A percentile compares a stretch with the other conserved stretches of the same genome.
Conservation (phyloP, 2,113 vertebrate species). For the Hippocampus zosterae region DNA sequence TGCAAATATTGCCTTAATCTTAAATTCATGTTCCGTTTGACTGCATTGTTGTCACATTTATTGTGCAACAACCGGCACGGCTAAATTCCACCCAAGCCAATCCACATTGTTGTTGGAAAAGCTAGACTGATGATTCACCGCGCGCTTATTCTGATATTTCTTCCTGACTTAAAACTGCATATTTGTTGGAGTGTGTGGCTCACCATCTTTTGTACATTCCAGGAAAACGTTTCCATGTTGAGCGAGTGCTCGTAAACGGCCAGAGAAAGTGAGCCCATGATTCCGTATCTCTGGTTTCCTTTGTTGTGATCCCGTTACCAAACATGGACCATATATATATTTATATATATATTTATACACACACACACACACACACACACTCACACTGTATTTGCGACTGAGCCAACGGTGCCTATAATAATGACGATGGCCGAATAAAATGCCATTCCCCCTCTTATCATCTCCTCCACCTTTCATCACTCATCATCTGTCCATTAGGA, state of each 20-base stretch:
- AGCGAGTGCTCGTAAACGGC: conserved; percentile 32
- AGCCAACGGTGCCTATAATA: conserved; percentile 27
- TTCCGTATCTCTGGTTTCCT: conserved; percentile 53
- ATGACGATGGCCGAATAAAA: conserved; percentile 46
- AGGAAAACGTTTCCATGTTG: conserved; percentile 44
- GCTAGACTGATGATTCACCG: no score
- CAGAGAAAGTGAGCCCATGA: conserved; percentile 57
- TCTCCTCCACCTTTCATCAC: conserved; percentile 30
- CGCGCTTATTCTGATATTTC: background rate
- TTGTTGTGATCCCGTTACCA: conserved; percentile 46
- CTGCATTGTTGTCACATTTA: no score
- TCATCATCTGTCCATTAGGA: conserved; percentile 54
- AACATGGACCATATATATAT: background rate
- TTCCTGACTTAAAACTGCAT: background rate
- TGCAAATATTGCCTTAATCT: no score
- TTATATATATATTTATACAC: background rate
- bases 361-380: background rate
- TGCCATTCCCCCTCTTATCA: conserved; percentile 23
- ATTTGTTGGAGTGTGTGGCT: conserved; percentile 13
- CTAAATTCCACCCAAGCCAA: no score
- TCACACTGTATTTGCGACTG: conserved; percentile 15
- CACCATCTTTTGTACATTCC: conserved; percentile 13
- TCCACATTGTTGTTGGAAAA: no score
- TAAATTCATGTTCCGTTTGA: no score
- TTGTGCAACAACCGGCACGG: no score